These are phyloP conservation scores for Oreochromis aureus DNA, from an alignment of 2,113 vertebrate species.

Conservation along the genomic window DNA sequence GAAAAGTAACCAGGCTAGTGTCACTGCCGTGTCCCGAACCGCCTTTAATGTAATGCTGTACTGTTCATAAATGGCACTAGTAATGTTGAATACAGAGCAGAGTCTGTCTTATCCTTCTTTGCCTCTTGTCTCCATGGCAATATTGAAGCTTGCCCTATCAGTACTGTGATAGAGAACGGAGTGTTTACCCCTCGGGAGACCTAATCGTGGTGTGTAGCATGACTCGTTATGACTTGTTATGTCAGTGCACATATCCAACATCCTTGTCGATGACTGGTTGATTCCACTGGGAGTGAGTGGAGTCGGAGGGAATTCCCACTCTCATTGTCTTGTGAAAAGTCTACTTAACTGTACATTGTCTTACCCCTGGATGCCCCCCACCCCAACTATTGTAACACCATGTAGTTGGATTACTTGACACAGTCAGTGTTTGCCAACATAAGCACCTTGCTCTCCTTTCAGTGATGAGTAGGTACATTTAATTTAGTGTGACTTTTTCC, in stretches of 20 bases:
- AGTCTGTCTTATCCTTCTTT: background rate
- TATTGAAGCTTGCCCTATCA: slow-evolving; percentile 3
- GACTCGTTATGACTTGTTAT: background rate
- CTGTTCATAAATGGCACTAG: background rate
- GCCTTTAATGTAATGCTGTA: background rate
- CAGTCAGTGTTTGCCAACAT: background rate
- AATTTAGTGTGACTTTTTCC: background rate
- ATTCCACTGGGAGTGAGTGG: background rate
- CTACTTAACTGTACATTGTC: background rate
- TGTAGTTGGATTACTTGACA: background rate
- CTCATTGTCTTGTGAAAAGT: background rate
- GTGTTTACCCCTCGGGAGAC: background rate
- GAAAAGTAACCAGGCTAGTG: background rate
- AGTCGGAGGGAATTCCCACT: background rate
- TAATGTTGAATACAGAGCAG: background rate
- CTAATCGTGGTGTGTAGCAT: background rate
- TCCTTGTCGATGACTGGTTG: background rate
- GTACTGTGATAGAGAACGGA: background rate
- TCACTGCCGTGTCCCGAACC: background rate
- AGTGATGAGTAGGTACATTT: background rate
- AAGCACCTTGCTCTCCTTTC: background rate
- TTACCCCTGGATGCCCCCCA: background rate
- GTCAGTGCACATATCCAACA: background rate
- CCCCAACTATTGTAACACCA: background rate
- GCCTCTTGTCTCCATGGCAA: background rate